Base-by-base conservation (phyloP, 2,888 invertebrate species). In the Archips crataeganus region DNA sequence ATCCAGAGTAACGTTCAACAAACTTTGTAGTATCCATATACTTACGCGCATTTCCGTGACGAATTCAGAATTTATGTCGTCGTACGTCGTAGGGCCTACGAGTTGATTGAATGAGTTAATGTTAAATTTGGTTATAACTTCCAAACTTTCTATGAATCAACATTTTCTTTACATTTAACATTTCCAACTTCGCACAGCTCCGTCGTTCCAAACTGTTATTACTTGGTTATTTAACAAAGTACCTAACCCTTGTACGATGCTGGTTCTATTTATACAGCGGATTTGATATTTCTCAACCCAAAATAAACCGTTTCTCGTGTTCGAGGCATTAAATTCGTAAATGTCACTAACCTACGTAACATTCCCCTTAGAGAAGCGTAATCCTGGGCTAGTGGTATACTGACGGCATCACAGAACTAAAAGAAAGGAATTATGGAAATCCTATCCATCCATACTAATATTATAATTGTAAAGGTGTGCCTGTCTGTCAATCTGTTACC, bases 261-360 rank as follows among this genome's bases (percentile, higher is more conserved):
- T 4, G 47, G 57, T 57, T 67, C 54, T 71, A 62, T 68, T 67
- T 68, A 67, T 68, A 57, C n/a, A 57, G 51, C 32, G 54, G 23
- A 67, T 70, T 60, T 70, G 74, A 63, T 63, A 74, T 67, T 75
- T 72, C 72, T 68, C 49, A 45, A 65, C 61, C 65, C 42, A 75
- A 69, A 59, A 67, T 59, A 60, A 65, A 66, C 65, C 47, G 49
- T 67, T 62, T 65, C 45, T n/a, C 54, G 51, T 36, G 62, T 36
- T 61, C 71, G 23, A 39, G 13, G 45, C 45, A 65, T 59, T 59
- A 34, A 47, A n/a, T 67, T 69, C 49, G 49, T 64, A 70, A 65
- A 74, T 70, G 70, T 71, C 71, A 70, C 64, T 57, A 64, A 57
- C 23, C 67, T 64, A 13, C 51, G 42, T 59, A 64, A 60, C 47